Conservation (phyloP, 2,797 vertebrate genomes). For the Tenualosa ilisha region DNA sequence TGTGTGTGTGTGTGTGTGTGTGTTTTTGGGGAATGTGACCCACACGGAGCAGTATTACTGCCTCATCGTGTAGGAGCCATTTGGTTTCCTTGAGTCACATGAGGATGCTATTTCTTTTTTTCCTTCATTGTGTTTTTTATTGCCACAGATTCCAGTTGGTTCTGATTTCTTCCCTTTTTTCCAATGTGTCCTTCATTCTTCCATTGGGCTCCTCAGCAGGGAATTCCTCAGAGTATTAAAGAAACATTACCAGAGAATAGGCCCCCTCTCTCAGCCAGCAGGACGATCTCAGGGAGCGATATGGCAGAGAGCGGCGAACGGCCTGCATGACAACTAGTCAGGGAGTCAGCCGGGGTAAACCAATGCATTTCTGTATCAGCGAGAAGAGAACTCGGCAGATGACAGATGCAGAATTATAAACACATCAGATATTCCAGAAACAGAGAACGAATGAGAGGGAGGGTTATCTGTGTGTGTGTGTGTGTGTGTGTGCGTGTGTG, state of each 20-base stretch:
- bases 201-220: constrained; percentile 47
- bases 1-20: too few relatives aligned
- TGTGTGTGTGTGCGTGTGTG: neutral
- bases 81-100: constrained; percentile 1
- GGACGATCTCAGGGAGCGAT: constrained; percentile 67
- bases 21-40: neutral
- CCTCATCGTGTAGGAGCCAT: neutral
- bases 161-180: neutral
- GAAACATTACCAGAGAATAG: constrained; percentile 78
- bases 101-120: neutral
- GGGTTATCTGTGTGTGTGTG: neutral
- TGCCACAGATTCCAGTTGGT: neutral
- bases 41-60: neutral
- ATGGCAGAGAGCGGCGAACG: constrained; percentile 62
- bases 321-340: constrained; percentile 65
- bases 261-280: constrained; percentile 62
- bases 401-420: constrained; percentile 34
- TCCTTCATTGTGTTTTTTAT: neutral
- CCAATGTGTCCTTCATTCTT: neutral
- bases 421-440: constrained; percentile 42
- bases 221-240: constrained; percentile 78
- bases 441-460: neutral
- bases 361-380: constrained; percentile 45
- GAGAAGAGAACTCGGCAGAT: constrained; percentile 35
- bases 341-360: constrained; percentile 49